Evolutionary conservation across 2,113 vertebrate genomes (phyloP), one percentile per base, ranked within the genome.

Genomic region (Hemibagrus wyckioides): DNA sequence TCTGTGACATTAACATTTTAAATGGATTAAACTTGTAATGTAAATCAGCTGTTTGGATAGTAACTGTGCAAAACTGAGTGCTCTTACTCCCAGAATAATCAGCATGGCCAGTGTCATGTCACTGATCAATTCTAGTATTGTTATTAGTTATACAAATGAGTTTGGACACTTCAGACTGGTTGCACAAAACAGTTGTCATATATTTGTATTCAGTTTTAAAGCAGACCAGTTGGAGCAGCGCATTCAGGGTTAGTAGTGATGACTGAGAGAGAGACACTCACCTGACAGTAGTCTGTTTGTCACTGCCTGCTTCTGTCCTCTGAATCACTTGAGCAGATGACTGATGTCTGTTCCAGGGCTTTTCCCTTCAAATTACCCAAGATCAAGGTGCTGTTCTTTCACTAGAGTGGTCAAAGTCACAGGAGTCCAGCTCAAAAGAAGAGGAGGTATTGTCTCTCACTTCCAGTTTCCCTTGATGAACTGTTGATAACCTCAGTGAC

Each of bases 381-480:
- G 87, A 87, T 89, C 89, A 91, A 91, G 92, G 92, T 91, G 90
- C 89, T 88, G 89, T 88, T 87, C 89, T 91, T 90, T 92, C 80
- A 91, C 82, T 91, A 88, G 88, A 90, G 88, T 36, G 86, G 84
- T 91, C 87, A 28, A 81, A 92, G 87, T 87, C 91, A 88, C 77
- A 56, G 87, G 90, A 90, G 77, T 86, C 83, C 86, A 80, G 88
- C 81, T 86, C 92, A 86, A 89, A 87, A 81, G 91, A 90, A 90
- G 82, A 89, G 89, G 89, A 90, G 90, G 92, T 93, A 94, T 95
- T 95, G 95, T 95, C 92, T 93, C 92, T 92, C 92, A 93, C 93
- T 95, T 96, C 95, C 94, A 94, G 91, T 94, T 94, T 94, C 92
- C 89, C 90, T 88, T 82, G 94, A 94, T 95, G 93, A 94, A 94